Evolutionary conservation across 1,140 invertebrate genomes (phyloP), one percentile per base, ranked within the genome.

Genomic region (Anoplophora glabripennis): DNA sequence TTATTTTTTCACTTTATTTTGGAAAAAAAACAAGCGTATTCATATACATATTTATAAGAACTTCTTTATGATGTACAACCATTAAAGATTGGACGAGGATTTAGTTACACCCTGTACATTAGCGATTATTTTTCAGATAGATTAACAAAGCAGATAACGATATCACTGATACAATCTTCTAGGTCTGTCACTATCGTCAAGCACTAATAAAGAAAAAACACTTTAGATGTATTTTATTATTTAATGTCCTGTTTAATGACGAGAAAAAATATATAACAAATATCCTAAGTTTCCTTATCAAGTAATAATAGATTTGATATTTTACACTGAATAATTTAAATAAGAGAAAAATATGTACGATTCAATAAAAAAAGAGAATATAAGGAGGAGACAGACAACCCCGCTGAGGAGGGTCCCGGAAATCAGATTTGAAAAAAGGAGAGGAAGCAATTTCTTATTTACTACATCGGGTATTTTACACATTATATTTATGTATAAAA

Each of bases 401-500:
- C 41, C n/a, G n/a, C n/a, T n/a, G n/a, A n/a, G n/a, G n/a, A n/a
- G n/a, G n/a, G n/a, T n/a, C n/a, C n/a, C n/a, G n/a, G n/a, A n/a
- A n/a, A n/a, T n/a, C n/a, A n/a, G n/a, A n/a, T n/a, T n/a, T n/a
- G 46, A 49, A 37, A 48, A 42, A 17, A 57, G 35, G 14, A 57
- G 41, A 48, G 48, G 46, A 53, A 59, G 40, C 49, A 54, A 55
- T 54, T 37, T 46, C 52, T 47, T 49, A 59, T 54, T 42, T 52
- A 61, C 53, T 61, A 61, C 59, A 61, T 56, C 37, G 33, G 42
- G 21, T 46, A 40, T 51, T 58, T 61, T 61, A 61, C 59, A 61
- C 59, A 61, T 56, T 61, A 61, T 61, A 61, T 61, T 61, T 56
- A 56, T 61, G 59, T 61, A 61, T 61, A 61, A 61, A 60, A 61